Evolutionary conservation across 2,888 invertebrate genomes (phyloP), one percentile per base, ranked within the genome.

Genomic region (Chironomus riparius): DNA sequence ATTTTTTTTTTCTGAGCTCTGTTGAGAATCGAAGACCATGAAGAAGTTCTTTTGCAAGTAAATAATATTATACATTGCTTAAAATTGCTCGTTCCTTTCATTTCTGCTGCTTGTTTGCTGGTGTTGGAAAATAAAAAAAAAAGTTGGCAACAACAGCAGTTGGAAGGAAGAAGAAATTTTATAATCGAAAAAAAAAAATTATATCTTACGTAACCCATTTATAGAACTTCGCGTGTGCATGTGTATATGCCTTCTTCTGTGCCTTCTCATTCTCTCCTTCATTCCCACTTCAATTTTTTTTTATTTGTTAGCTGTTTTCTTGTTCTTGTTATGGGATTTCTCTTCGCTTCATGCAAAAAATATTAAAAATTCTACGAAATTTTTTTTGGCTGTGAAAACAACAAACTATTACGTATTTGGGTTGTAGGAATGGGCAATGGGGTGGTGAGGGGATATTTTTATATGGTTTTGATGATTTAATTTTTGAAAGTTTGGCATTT

Each of bases 191-290:
- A 47, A 62, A 70, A 47, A 70, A 70, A 72, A 72, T 71, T 56
- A 72, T 72, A 15, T 72, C 72, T 72, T 72, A 72, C 72, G 72
- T 72, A 72, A 72, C 72, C 72, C 62, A 72, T 72, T 72, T 72
- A 72, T 38, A 38, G 18, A 18, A 13, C 61, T 38, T 24, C n/a
- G 13, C 7, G 12, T 28, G 15, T 72, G 72, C 62, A 62, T 72
- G 62, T 72, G 72, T 72, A 61, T 72, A 62, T 12, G 22, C 50
- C 22, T 70, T 70, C 56, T 56, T 38, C 38, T 38, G 38, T 38
- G 38, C 38, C 38, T 38, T 38, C 38, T 38, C 28, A 1, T 2
- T 28, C 28, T 28, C 28, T 28, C 28, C 10, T 38, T 38, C 38
- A 38, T 38, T 38, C 38, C 38, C 5, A 69, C n/a, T 69, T 69